A percentile compares a stretch with the other conserved stretches of the same genome.
Conservation (phyloP, 2,797 vertebrate species). For the Trematomus bernacchii region DNA sequence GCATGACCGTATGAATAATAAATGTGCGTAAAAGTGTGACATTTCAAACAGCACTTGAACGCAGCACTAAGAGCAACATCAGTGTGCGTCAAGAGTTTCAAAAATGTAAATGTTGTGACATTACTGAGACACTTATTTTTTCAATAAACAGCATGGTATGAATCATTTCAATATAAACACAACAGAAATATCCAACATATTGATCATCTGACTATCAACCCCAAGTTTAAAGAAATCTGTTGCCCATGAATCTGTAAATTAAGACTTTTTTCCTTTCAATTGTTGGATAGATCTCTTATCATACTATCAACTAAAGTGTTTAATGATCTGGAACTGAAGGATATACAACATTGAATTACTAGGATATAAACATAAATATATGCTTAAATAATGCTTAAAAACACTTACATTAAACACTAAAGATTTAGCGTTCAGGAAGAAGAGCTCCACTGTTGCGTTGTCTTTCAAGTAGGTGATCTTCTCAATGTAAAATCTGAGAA, state of each 20-base stretch:
- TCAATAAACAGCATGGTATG: not conserved
- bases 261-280: constrained; percentile 1
- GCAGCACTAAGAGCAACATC: constrained; percentile 19
- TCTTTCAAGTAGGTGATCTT: constrained; percentile 96
- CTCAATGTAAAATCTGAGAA: constrained; percentile 96
- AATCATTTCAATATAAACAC: not conserved
- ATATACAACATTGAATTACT: not conserved
- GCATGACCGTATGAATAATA: not conserved
- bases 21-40: fast-evolving
- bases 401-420: constrained; percentile 94
- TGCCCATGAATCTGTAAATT: not conserved
- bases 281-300: not conserved
- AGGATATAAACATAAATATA: not conserved
- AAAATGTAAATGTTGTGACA: not conserved
- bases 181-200: not conserved
- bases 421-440: constrained; percentile 96
- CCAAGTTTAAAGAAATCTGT: not conserved
- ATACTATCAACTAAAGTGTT: not conserved
- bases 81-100: not conserved
- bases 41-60: constrained; percentile 3
- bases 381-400: not conserved
- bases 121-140: not conserved
- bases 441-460: constrained; percentile 95
- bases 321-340: not conserved
- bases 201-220: not conserved